Evolutionary conservation across 1,140 invertebrate genomes (phyloP).

Genomic region (Lasaia peninsularis): DNA sequence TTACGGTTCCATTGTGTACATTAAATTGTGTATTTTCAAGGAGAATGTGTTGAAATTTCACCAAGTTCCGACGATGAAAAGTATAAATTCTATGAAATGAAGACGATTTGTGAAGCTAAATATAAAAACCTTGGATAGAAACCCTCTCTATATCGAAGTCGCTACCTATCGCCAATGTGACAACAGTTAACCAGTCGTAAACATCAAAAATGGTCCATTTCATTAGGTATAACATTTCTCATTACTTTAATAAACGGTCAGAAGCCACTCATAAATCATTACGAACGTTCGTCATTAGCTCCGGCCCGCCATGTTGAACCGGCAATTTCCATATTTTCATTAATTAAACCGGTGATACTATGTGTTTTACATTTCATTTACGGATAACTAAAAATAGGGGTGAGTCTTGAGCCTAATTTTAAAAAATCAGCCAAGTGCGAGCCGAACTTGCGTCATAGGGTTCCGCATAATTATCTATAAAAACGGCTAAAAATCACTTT

Average conservation of each 20-base stretch:
- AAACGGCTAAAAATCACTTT: too few species aligned
- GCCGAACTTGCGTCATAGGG: too few species aligned
- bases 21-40: too few species aligned
- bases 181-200: background rate
- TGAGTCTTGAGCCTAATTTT: background rate
- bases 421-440: background rate
- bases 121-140: too few species aligned
- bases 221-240: conserved; percentile 50
- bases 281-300: conserved; percentile 47
- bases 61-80: too few species aligned
- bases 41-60: too few species aligned
- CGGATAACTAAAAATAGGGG: conserved; percentile 6
- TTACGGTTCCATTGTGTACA: too few species aligned
- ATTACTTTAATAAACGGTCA: conserved; percentile 61
- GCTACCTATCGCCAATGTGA: too few species aligned
- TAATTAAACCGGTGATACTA: conserved; percentile 39
- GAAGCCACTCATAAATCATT: conserved; percentile 61
- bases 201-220: conserved; percentile 29
- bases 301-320: conserved; percentile 34
- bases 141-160: too few species aligned
- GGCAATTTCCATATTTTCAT: conserved; percentile 66
- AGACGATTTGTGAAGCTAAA: too few species aligned
- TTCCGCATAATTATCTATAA: too few species aligned
- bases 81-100: too few species aligned
- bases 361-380: conserved; percentile 12